Evolutionary conservation across 2,113 vertebrate genomes (phyloP), one percentile per base, ranked within the genome.

Genomic region (Dasyprocta punctata): DNA sequence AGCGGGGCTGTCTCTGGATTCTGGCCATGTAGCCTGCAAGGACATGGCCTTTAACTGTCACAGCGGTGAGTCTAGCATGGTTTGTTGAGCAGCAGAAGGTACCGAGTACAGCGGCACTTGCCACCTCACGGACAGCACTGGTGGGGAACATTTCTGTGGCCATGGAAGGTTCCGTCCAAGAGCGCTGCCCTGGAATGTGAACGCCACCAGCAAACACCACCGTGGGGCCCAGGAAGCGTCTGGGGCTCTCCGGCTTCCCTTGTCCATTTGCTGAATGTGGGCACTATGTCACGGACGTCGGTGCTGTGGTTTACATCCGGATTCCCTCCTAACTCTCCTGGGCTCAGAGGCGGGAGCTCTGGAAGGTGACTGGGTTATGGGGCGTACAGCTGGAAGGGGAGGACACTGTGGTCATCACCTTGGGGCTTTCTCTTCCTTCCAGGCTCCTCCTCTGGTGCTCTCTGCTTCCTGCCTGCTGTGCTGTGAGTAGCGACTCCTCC

Each of bases 71-170:
- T 28, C 4, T 11, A 47, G 80, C 88, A 1, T 0, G 41, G 9
- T 26, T 13, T 2, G 38, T 2, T 3, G 56, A 0, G 44, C n/a
- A n/a, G n/a, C 19, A 7, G 20, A 0, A 30, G 78, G 26, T 6
- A n/a, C 36, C 10, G 3, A n/a, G 33, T 0, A 47, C 12, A 3
- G 52, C 4, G 0, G 3, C 0, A 1, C 9, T 0, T 9, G 24
- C 24, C 49, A 28, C 49, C 7, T 28, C 19, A 44, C 0, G 41
- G 41, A 47, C 1, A 47, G 73, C 73, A 30, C 41, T 5, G 24
- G 26, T 47, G 73, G 28, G 20, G 73, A 28, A 13, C 24, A 26
- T 11, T 75, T 47, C 71, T 5, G 73, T 14, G 11, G 2, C 26
- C 6, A 4, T 30, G 19, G 44, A 56, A 65, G 36, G 36, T 3